A percentile compares a stretch with the other conserved stretches of the same genome.
Conservation (phyloP, 2,888 invertebrate species). For the Diaperis boleti region DNA sequence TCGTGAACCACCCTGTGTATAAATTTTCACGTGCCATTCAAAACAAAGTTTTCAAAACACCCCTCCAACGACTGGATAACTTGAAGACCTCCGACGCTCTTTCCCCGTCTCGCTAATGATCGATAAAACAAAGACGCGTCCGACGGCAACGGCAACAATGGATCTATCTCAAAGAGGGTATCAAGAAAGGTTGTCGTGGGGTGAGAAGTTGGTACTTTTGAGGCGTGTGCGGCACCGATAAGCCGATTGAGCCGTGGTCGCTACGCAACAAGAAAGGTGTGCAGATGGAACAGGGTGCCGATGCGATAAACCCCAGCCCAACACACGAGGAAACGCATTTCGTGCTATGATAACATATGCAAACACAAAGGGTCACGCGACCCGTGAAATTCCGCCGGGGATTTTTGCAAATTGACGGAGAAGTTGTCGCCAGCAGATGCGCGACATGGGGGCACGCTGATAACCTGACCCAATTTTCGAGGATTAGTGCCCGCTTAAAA, state of each 20-base stretch:
- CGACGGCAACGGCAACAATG: constrained; percentile 19
- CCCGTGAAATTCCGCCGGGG: constrained; percentile 16
- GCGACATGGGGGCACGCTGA: too few species aligned
- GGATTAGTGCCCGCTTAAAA: constrained; percentile 1
- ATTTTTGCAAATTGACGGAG: constrained; percentile 22
- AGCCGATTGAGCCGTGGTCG: constrained; percentile 48
- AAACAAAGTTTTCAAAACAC: too few species aligned
- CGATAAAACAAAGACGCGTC: constrained; percentile 9
- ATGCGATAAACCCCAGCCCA: constrained; percentile 29
- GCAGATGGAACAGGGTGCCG: constrained; percentile 28
- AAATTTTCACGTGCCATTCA: too few species aligned
- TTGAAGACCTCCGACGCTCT: too few species aligned
- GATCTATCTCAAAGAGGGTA: constrained; percentile 27
- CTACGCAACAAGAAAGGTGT: constrained; percentile 42
- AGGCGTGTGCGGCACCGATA: constrained; percentile 46
- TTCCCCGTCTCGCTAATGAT: constrained; percentile 2
- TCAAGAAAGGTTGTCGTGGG: constrained; percentile 24
- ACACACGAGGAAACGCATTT: constrained; percentile 29
- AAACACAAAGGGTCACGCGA: constrained; percentile 37
- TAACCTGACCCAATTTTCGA: too few species aligned
- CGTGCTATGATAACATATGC: constrained; percentile 35
- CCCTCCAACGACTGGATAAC: too few species aligned
- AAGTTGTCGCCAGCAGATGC: constrained; percentile 17
- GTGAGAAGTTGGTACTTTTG: constrained; percentile 32
- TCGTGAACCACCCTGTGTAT: too few species aligned